Base-by-base conservation (phyloP, 2,888 invertebrate species). In the Antheraea yamamai region DNA sequence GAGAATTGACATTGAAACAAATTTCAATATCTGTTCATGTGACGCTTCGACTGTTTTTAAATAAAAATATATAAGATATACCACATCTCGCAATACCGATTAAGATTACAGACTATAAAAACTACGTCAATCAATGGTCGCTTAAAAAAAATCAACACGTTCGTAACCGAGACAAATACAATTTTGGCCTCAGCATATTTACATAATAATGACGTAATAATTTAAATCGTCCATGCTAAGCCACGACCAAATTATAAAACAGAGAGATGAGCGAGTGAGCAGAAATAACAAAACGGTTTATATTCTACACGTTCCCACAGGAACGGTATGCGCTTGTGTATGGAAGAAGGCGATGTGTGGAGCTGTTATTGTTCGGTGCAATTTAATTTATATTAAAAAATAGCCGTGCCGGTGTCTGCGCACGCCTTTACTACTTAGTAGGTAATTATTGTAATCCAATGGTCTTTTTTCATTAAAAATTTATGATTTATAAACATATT, bases 271-370 rank as follows among this genome's bases (percentile, higher is more conserved):
- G 91, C 88, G 90, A 92, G 89, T 92, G 91, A 93, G 93, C 93
- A 94, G 92, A 94, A 93, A 94, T 92, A 94, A 93, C 93, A 88
- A 92, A 93, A 93, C 93, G 90, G 93, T 94, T 95, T 94, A 94
- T 92, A 93, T 93, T 92, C 88, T 87, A 92, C 86, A 86, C 91
- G 93, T 95, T 95, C 94, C 94, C 95, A 95, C 93, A 95, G 95
- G 94, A 94, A 94, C 92, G 92, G 92, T 92, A 81, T 80, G 82
- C 82, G 79, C 74, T 72, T 55, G 74, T 55, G 68, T 47, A 76
- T 76, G 73, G 88, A 79, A 88, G 87, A 86, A 80, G 35, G 84
- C 10, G 64, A 58, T 23, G 23, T 20, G 75, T 87, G 78, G 91
- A 91, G 89, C 81, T 79, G 83, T 14, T 77, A 68, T 66, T 66